A percentile compares a stretch with the other conserved stretches of the same genome.
These are phyloP conservation scores for Drosophila lutescens DNA, from an alignment of 2,888 invertebrate species.

Conservation along the genomic window DNA sequence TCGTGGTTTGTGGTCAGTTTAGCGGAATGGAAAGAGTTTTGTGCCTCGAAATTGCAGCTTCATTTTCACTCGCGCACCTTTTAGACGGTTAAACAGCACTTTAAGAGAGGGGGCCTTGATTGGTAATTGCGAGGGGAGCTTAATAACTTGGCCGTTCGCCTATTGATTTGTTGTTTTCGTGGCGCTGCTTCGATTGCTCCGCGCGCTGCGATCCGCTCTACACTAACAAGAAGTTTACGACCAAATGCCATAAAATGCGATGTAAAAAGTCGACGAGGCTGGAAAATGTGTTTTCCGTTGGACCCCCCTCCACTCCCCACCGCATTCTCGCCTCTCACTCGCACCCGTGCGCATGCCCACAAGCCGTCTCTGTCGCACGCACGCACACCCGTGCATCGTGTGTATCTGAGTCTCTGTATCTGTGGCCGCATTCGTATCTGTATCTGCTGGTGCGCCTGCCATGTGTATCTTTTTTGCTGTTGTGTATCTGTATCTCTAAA, in stretches of 20 bases:
- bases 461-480: conserved; percentile 65
- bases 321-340: conserved; percentile 29
- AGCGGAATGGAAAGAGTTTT: conserved; percentile 1
- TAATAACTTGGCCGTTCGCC: conserved; percentile 31
- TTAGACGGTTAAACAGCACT: conserved; percentile 17
- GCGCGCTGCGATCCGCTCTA: conserved; percentile 81
- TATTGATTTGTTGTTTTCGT: conserved; percentile 43
- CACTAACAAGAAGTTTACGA: conserved; percentile 84
- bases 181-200: conserved; percentile 59
- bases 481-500: conserved; percentile 57
- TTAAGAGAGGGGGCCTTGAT: conserved; percentile 18
- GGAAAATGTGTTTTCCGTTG: conserved; percentile 79
- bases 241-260: conserved; percentile 85
- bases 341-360: conserved; percentile 47
- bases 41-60: neutral
- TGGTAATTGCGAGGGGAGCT: conserved; percentile 17
- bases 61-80: conserved; percentile 26
- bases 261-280: conserved; percentile 82
- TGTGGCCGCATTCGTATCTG: conserved; percentile 27
- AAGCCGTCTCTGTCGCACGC: conserved; percentile 25
- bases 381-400: conserved; percentile 17
- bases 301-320: conserved; percentile 24
- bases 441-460: conserved; percentile 48
- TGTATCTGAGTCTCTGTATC: conserved; percentile 1
- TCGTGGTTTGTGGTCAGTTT: conserved; percentile 24